Evolutionary conservation across 2,797 vertebrate genomes (phyloP).

Genomic region (Pyrocephalus nanus): DNA sequence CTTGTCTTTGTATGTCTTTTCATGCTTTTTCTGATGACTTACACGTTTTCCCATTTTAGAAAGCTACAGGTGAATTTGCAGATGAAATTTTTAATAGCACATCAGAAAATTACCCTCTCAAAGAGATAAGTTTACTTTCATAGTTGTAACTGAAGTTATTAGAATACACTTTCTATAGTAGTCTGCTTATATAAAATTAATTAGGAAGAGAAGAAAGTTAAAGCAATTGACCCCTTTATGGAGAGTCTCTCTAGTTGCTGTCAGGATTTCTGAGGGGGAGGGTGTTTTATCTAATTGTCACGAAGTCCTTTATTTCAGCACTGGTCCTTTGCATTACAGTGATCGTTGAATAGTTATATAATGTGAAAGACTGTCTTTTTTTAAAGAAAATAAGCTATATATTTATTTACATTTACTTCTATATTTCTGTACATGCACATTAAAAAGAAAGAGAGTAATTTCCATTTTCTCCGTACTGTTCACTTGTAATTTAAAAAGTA

Average conservation of each 20-base stretch:
- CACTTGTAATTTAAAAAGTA: neutral
- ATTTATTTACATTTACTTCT: neutral
- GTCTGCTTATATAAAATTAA: neutral
- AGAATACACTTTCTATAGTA: neutral
- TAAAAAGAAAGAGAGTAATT: neutral
- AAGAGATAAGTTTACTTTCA: neutral
- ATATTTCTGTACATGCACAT: neutral
- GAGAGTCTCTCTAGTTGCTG: neutral
- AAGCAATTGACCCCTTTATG: neutral
- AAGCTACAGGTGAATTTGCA: neutral
- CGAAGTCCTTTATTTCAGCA: neutral
- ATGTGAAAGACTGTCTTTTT: neutral
- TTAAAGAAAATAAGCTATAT: neutral
- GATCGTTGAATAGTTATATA: neutral
- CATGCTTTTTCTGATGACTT: neutral
- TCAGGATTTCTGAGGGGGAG: neutral
- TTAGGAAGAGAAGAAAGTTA: neutral
- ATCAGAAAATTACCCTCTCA: neutral
- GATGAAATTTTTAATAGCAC: neutral
- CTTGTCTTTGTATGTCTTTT: neutral
- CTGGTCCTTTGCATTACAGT: neutral
- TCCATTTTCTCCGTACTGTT: neutral
- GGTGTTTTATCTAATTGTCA: neutral
- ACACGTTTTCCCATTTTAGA: neutral
- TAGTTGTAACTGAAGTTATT: neutral